Conservation (phyloP, 2,113 vertebrate species). For the Poeciliopsis occidentalis region DNA sequence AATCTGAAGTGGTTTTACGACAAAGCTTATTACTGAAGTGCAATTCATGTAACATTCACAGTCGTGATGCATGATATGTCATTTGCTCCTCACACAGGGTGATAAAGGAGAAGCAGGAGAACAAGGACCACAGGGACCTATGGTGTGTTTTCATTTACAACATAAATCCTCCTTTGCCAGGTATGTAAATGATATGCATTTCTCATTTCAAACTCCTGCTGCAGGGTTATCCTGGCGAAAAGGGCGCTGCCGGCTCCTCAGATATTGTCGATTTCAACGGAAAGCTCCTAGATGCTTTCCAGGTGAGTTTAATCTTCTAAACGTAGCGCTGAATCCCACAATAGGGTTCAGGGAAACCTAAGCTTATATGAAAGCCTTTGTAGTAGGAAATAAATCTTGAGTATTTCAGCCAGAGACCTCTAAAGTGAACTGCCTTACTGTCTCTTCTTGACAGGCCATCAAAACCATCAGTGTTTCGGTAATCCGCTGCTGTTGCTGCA, state of each 20-base stretch:
- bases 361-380: not conserved
- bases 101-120: conserved; percentile 79
- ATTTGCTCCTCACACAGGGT: conserved; percentile 63
- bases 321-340: conserved; percentile 12
- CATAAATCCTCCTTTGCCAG: not conserved
- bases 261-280: conserved; percentile 92
- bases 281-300: conserved; percentile 89
- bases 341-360: conserved; percentile 5
- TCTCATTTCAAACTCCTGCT: not conserved
- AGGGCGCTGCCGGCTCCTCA: conserved; percentile 84
- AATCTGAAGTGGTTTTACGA: not conserved
- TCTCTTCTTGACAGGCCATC: conserved; percentile 80
- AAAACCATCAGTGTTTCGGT: conserved; percentile 83
- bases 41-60: not conserved
- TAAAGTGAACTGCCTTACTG: conserved; percentile 37
- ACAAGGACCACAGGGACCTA: conserved; percentile 71
- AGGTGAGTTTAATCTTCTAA: conserved; percentile 77
- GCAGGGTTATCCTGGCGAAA: conserved; percentile 88
- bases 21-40: not conserved
- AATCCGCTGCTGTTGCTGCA: conserved; percentile 68
- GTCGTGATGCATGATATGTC: not conserved
- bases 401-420: not conserved
- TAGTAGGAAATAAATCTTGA: not conserved
- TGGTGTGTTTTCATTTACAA: conserved; percentile 54
- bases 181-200: not conserved